Conservation (phyloP, 2,888 invertebrate species). For the Quadroppia sp. region DNA sequence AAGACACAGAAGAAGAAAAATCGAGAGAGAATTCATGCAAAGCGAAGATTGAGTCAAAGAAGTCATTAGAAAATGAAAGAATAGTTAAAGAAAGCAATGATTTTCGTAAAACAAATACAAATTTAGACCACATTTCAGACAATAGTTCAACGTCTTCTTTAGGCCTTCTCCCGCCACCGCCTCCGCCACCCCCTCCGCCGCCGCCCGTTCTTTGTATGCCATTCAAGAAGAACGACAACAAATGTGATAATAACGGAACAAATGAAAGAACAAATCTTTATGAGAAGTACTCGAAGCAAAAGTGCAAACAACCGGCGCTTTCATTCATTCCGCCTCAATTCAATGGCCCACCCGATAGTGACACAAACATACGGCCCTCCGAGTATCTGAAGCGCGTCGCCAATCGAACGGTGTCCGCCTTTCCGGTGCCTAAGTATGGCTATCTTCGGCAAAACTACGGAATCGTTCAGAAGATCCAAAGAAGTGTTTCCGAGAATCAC, state of each 20-base stretch:
- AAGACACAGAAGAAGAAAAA: constrained; percentile 13
- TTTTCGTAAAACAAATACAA: constrained; percentile 20
- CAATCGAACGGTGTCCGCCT: constrained; percentile 40
- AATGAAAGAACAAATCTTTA: constrained; percentile 41
- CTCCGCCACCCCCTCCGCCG: constrained; percentile 45
- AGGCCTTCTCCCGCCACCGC: constrained; percentile 22
- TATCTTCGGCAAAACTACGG: constrained; percentile 32
- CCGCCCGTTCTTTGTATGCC: constrained; percentile 20
- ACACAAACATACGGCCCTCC: constrained; percentile 83
- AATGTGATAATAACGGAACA: constrained; percentile 43
- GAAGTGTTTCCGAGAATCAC: constrained; percentile 44
- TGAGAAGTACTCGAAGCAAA: constrained; percentile 24
- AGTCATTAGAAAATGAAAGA: constrained; percentile 24
- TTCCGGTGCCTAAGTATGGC: constrained; percentile 37
- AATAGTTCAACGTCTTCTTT: not conserved
- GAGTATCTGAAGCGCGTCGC: constrained; percentile 82
- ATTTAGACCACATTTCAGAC: constrained; percentile 1
- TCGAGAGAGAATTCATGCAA: constrained; percentile 21
- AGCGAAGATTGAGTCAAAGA: constrained; percentile 1
- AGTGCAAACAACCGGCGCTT: constrained; percentile 52
- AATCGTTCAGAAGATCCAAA: constrained; percentile 32
- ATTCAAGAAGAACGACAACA: constrained; percentile 39
- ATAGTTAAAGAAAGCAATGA: constrained; percentile 6
- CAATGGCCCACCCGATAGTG: constrained; percentile 66
- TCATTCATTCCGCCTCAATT: constrained; percentile 90